Conservation (phyloP, 2,113 vertebrate genomes). For the Daphoenositta chrysoptera region DNA sequence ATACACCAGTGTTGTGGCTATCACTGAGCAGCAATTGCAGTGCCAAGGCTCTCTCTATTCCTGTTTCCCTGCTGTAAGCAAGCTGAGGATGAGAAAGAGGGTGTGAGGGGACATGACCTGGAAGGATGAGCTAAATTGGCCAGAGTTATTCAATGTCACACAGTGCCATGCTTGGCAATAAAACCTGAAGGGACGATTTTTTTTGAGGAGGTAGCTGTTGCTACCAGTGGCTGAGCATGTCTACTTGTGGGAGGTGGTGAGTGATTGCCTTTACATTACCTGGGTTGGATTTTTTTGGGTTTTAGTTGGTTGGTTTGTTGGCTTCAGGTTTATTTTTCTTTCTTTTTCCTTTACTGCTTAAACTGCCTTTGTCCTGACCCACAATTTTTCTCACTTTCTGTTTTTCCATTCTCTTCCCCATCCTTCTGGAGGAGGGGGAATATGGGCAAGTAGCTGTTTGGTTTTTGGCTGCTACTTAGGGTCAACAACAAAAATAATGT, state of each 20-base stretch:
- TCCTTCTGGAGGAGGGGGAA: background rate
- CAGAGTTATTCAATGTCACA: background rate
- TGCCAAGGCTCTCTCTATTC: background rate
- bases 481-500: background rate
- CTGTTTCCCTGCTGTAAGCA: rapidly evolving
- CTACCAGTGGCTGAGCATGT: background rate
- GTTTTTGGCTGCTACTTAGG: background rate
- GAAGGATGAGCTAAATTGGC: background rate
- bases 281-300: background rate
- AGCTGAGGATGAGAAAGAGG: background rate
- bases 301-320: background rate
- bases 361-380: background rate
- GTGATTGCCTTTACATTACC: background rate
- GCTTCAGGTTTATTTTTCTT: background rate
- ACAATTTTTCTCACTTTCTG: background rate
- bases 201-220: background rate
- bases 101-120: background rate
- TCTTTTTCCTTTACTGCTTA: background rate
- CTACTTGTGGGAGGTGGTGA: background rate
- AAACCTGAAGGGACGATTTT: background rate
- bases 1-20: background rate
- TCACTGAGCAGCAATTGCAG: background rate
- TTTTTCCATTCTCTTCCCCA: background rate
- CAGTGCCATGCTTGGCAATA: background rate
- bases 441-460: rapidly evolving